Base-by-base conservation (phyloP, 2,113 vertebrate genomes). In the Planiliza haematocheilus region DNA sequence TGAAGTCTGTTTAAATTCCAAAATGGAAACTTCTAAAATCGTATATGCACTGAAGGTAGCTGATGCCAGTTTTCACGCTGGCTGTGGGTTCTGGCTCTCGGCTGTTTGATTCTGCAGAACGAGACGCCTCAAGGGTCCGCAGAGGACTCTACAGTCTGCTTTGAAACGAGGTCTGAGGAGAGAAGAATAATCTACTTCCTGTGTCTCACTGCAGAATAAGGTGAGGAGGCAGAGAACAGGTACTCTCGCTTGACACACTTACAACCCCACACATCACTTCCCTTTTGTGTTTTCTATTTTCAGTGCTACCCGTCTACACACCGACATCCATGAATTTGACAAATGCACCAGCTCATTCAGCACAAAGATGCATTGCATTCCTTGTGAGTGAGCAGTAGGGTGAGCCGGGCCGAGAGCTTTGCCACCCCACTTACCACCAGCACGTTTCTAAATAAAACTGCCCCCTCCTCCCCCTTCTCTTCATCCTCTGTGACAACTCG, bases 371-470 rank as follows among this genome's bases (percentile, higher is more conserved):
- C 43, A 17, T 24, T 38, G 64, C 57, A 20, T 71, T 71, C 46
- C 17, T 5, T 16, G 56, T 17, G 76, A 79, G 78, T 7, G 75
- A 66, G 72, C 53, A 38, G 53, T 36, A 58, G 68, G 73, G 36
- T 10, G 74, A 77, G 45, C 2, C 10, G 8, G 70, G 70, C 65
- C 18, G 41, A 52, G 62, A 59, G 17, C 7, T 57, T 34, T 48
- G 64, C 49, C 74, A 51, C 62, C 60, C 18, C 11, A 8, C 51
- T 75, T 60, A 71, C 81, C 11, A 45, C 53, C 10, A 77, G 77
- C 64, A 48, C 46, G 43, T 5, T 52, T 68, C 68, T 79, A 75
- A 88, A 90, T 86, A 86, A 82, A 58, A 8, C 68, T 10, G 3
- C n/a, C 20, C 24, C 17, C 38, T 18, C 45, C 37, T 36, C 49